Evolutionary conservation across 2,888 invertebrate species (phyloP), one percentile per base, ranked within the genome.

Genomic region (Ophion slaviceki): DNA sequence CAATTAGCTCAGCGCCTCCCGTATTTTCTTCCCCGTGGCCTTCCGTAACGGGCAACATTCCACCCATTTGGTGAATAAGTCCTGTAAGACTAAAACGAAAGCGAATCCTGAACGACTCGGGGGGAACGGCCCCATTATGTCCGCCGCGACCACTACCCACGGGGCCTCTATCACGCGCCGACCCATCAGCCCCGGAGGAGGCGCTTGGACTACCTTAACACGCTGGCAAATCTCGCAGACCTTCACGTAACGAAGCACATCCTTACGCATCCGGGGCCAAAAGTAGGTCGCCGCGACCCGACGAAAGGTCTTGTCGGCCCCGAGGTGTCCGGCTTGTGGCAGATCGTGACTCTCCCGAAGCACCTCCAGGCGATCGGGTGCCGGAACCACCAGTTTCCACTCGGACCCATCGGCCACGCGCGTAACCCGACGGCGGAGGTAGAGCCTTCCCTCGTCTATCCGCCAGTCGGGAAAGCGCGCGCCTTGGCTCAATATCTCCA

Each of bases 41-140:
- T 75, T 82, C 0, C 84, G 70, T 0, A 90, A 32, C 0, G 88
- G 85, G 6, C 78, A 57, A 6, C 88, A 53, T 24, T 90, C 87
- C 0, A 88, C 68, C 79, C 84, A 89, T 59, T 87, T 86, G 0
- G 87, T 88, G 5, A 71, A 82, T 2, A 82, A 53, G 14, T 78
- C 78, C n/a, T 82, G 78, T 24, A 82, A 59, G 2, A 78, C 57
- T 10, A 82, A 62, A 1, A 90, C 36, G 28, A 87, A 88, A 0
- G 80, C 72, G 70, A 80, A 85, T 10, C 87, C 87, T 1, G 77
- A n/a, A 2, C 59, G 75, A 36, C 87, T 87, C 1, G 80, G 67
- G 0, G 89, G 89, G 17, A 87, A 82, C 0, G 89, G 90, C n/a
- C 90, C 90, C 88, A 90, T 89, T 1, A 91, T 76, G 61, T 91